Percentiles rank a stretch among this genome's conserved stretches.
Conservation (phyloP, 2,797 vertebrate genomes). For the Eulemur albifrons region DNA sequence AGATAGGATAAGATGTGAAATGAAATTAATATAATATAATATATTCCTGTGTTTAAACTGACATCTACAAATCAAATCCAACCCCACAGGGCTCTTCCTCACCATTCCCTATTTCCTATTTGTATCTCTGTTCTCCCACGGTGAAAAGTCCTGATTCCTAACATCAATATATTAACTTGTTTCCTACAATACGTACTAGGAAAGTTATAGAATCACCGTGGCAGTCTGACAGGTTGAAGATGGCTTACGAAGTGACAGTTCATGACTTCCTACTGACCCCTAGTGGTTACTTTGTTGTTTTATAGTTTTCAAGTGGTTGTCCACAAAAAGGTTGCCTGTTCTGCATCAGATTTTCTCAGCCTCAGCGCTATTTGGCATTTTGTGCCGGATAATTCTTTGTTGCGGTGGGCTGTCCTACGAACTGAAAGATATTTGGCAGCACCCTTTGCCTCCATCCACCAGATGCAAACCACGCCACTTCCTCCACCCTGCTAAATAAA, state of each 20-base stretch:
- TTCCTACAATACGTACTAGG: not conserved
- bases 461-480: not conserved
- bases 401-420: not conserved
- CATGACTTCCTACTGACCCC: not conserved
- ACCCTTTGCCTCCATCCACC: not conserved
- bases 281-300: not conserved
- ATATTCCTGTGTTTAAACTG: not conserved
- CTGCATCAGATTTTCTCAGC: fast-evolving
- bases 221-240: not conserved
- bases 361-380: not conserved
- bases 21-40: not conserved
- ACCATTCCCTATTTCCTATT: not conserved
- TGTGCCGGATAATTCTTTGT: too few species aligned
- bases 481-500: not conserved
- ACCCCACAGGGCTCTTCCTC: not conserved
- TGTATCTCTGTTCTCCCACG: not conserved
- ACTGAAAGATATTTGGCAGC: not conserved
- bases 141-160: not conserved
- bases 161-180: not conserved
- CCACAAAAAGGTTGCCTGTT: not conserved
- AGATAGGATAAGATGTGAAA: too few species aligned
- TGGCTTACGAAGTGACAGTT: not conserved
- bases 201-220: not conserved
- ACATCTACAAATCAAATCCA: not conserved
- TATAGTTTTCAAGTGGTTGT: not conserved